A percentile compares a stretch with the other conserved stretches of the same genome.
These are phyloP conservation scores for Indicator indicator DNA, from an alignment of 2,113 vertebrate species.

Conservation along the genomic window DNA sequence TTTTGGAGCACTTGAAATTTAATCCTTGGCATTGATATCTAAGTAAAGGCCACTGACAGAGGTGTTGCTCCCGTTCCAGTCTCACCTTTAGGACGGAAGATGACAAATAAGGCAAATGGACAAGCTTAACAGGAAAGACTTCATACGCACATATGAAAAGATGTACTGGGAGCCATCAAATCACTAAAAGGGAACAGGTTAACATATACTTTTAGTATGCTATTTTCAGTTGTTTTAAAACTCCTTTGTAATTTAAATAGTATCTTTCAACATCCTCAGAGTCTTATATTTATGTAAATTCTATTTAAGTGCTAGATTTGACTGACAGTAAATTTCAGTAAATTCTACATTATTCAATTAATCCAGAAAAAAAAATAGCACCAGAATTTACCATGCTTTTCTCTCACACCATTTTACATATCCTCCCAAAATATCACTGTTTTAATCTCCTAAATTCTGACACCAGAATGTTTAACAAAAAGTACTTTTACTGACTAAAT, in stretches of 20 bases:
- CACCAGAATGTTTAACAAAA: background rate
- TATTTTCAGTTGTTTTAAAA: background rate
- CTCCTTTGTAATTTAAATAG: background rate
- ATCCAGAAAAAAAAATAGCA: background rate
- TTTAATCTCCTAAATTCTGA: background rate
- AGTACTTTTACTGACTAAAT: background rate
- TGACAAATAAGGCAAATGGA: background rate
- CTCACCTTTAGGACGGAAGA: background rate
- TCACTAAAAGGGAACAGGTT: background rate
- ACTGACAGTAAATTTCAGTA: background rate
- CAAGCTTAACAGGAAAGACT: background rate
- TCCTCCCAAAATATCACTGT: background rate
- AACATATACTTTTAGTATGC: background rate
- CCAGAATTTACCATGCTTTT: background rate
- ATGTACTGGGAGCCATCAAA: background rate
- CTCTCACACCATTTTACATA: background rate
- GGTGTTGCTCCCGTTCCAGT: background rate
- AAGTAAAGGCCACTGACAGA: background rate
- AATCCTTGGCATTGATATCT: background rate
- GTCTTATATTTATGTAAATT: background rate
- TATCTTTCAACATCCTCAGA: background rate
- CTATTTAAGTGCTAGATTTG: background rate
- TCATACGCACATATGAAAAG: background rate
- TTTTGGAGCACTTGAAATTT: constrained; percentile 17
- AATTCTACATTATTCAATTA: background rate